A percentile compares a stretch with the other conserved stretches of the same genome.
phyloP scores from a whole-genome alignment of 1,140 invertebrate genomes.

The Leptopilina boulardi region DNA sequence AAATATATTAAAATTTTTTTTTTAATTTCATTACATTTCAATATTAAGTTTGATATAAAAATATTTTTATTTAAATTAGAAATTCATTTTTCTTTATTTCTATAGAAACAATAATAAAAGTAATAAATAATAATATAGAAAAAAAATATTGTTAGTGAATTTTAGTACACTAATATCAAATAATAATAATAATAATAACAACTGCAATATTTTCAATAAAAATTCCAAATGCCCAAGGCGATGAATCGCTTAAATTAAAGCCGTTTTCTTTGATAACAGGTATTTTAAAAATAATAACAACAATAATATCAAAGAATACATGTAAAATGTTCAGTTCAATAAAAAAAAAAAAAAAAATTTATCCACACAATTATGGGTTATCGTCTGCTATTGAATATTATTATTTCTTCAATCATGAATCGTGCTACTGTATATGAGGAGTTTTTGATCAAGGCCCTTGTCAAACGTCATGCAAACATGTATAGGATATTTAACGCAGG shows the following conservation, averaged over 20 bases:
- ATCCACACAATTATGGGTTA: background rate
- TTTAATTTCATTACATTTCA: no score
- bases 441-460: background rate
- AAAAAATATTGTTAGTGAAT: background rate
- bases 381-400: background rate
- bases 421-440: background rate
- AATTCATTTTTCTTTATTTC: no score
- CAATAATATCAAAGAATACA: background rate
- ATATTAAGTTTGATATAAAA: no score
- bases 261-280: background rate
- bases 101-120: no score
- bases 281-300: background rate
- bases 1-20: background rate
- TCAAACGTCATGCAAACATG: slow-evolving; percentile 10
- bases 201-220: background rate
- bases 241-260: background rate
- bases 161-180: no score
- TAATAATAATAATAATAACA: no score
- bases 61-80: no score
- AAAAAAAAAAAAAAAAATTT: background rate
- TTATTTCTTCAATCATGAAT: background rate
- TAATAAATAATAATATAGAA: background rate
- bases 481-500: background rate
- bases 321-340: background rate
- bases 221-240: background rate